Evolutionary conservation across 2,113 vertebrate genomes (phyloP).

Genomic region (Anarhynchus alexandrinus): DNA sequence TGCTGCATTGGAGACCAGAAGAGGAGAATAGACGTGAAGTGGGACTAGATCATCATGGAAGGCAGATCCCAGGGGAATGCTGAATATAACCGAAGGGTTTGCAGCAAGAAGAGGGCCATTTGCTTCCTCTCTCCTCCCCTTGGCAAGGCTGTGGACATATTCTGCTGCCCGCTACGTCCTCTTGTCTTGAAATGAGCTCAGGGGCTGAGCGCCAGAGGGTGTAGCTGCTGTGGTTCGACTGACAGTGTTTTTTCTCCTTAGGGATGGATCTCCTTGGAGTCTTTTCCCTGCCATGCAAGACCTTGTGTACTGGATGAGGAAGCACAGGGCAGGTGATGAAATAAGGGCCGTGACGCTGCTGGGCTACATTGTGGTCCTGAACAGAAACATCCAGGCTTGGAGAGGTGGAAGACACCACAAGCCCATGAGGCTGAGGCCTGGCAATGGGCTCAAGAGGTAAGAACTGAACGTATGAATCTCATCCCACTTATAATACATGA

Average conservation of each 20-base stretch:
- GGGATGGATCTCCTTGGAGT: background rate
- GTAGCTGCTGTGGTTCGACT: background rate
- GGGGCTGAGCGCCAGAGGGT: background rate
- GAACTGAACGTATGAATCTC: fast-evolving
- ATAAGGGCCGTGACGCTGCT: background rate
- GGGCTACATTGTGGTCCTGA: background rate
- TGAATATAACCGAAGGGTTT: background rate
- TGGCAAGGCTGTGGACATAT: background rate
- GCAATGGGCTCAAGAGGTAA: background rate
- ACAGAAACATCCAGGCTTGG: background rate
- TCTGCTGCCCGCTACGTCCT: background rate
- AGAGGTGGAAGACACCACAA: background rate
- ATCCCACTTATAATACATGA: fast-evolving
- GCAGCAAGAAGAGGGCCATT: background rate
- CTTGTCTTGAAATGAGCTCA: background rate
- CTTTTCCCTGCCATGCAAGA: fast-evolving
- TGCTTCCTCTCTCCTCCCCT: background rate
- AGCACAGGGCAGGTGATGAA: background rate
- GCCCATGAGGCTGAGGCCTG: fast-evolving
- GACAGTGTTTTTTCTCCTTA: background rate
- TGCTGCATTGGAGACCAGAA: background rate
- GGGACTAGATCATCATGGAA: background rate
- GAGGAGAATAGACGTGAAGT: background rate
- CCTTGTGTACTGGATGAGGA: background rate
- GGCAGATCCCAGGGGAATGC: background rate